Conservation (phyloP, 2,888 invertebrate species). For the Chrysina gloriosa region DNA sequence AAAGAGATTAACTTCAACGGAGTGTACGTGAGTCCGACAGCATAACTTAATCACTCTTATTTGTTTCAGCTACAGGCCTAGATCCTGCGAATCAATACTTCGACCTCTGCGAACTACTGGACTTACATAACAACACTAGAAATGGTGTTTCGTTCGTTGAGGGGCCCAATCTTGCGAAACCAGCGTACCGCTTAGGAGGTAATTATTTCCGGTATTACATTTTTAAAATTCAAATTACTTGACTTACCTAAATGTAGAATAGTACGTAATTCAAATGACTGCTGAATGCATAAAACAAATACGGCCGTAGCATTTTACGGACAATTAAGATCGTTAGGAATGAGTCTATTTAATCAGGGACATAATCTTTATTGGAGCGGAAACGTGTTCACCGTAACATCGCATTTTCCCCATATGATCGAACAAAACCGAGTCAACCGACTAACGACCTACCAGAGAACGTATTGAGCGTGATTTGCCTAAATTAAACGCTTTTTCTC, state of each 20-base stretch:
- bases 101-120: constrained; percentile 83
- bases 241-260: neutral
- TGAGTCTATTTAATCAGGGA: constrained; percentile 4
- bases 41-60: constrained; percentile 38
- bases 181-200: constrained; percentile 82
- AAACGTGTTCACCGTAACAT: constrained; percentile 5
- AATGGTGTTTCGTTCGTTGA: constrained; percentile 75
- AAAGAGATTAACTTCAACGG: constrained; percentile 20
- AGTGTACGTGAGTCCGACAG: constrained; percentile 5
- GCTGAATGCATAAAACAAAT: neutral
- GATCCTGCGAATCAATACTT: constrained; percentile 69
- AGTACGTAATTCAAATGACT: neutral
- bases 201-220: constrained; percentile 51
- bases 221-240: neutral
- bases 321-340: constrained; percentile 27
- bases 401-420: constrained; percentile 49
- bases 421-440: constrained; percentile 51
- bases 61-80: constrained; percentile 71
- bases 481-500: constrained; percentile 17
- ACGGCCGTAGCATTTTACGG: constrained; percentile 17
- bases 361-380: constrained; percentile 29
- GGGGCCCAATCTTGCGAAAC: constrained; percentile 77
- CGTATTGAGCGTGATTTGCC: constrained; percentile 27
- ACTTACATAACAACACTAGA: constrained; percentile 81
- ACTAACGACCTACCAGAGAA: constrained; percentile 45